Evolutionary conservation across 2,113 vertebrate genomes (phyloP), one percentile per base, ranked within the genome.

Genomic region (Sylvilagus bachmani): DNA sequence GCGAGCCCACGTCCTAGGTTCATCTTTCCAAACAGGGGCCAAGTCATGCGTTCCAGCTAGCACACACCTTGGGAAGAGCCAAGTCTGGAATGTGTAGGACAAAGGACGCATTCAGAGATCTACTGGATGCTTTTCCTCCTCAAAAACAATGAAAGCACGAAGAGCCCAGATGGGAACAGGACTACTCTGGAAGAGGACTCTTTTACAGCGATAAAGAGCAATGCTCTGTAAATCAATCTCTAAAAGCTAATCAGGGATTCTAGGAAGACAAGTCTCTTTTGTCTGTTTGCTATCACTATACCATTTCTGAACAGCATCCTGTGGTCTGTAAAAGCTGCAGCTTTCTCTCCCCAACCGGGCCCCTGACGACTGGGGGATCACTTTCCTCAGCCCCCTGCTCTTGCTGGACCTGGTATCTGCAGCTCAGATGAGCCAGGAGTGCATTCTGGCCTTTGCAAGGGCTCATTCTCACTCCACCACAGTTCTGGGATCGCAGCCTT

Each of bases 81-180:
- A 96, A 80, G 79, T 53, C n/a, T 73, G 36, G 53, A 75, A 94
- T 82, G 44, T 36, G 70, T 10, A 73, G 55, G 83, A 96, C 90
- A 96, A 95, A 97, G 88, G 90, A 92, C 77, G 67, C 67, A 97
- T 92, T 95, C 95, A 95, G 94, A 44, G 64, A 83, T 83, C 62
- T 83, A 44, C 9, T 77, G 69, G 85, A 86, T 79, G 64, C 71
- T 83, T 86, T 96, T 95, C 61, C 71, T 94, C 25, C 71, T 89
- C 21, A 78, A 93, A 96, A 83, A 83, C 55, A 86, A 88, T 55
- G 51, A 79, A 78, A 94, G 36, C 44, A 51, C 82, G 69, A 90
- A 27, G 49, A 78, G 58, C 88, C 51, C 78, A 90, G 62, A 88
- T 44, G 64, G 77, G 61, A 90, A 79, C 38, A 44, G 9, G n/a